Evolutionary conservation across 2,113 vertebrate genomes (phyloP).

Genomic region (Fregata magnificens): DNA sequence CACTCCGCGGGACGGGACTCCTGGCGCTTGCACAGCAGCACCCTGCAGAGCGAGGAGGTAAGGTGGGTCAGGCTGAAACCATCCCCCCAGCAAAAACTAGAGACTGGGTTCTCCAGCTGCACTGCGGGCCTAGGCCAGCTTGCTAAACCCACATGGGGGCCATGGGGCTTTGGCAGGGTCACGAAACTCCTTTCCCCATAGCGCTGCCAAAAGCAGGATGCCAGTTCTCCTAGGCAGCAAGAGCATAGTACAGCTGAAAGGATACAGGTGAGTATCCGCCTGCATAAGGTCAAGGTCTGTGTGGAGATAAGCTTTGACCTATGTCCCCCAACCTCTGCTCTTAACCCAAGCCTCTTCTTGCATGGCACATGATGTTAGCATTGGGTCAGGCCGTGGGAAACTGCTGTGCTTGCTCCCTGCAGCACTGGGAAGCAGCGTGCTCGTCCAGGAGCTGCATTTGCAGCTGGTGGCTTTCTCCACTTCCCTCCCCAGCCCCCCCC

Average conservation of each 20-base stretch:
- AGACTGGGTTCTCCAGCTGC: background rate
- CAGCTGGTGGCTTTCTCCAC: background rate
- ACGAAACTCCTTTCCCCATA: background rate
- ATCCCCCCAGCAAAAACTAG: rapidly evolving
- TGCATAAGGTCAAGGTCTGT: background rate
- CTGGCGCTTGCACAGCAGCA: conserved; percentile 80
- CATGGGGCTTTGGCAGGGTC: background rate
- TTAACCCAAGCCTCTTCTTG: background rate
- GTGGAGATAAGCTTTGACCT: background rate
- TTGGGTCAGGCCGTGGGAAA: background rate
- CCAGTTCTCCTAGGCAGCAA: background rate
- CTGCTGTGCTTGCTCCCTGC: background rate
- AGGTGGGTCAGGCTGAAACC: background rate
- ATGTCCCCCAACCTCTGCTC: background rate
- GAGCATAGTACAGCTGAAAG: background rate
- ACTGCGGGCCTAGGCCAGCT: background rate
- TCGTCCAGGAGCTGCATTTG: background rate
- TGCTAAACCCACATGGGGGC: background rate
- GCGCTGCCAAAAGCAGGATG: background rate
- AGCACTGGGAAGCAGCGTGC: background rate
- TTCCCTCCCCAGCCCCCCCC: background rate
- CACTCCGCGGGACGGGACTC: conserved; percentile 81
- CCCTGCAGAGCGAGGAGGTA: conserved; percentile 53
- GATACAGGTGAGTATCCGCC: background rate
- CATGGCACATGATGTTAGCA: rapidly evolving